Evolutionary conservation across 2,888 invertebrate species (phyloP), one percentile per base, ranked within the genome.

Genomic region (Proisotoma minuta): DNA sequence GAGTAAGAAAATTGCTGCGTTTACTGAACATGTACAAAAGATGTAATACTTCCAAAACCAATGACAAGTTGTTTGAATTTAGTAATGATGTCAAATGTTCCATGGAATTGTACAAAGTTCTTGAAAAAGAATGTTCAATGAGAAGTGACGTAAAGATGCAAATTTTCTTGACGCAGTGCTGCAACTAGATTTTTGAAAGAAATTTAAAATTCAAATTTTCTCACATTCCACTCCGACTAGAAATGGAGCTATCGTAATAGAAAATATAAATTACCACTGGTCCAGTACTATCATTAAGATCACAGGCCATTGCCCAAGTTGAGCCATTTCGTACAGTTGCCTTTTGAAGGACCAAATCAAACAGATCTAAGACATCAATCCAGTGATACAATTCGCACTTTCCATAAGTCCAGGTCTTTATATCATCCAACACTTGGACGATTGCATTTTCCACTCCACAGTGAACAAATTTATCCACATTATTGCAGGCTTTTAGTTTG

Each of bases 11-110:
- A 78, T 90, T 91, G 77, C 89, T 89, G 65, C 91, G 82, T 79
- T 91, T 91, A 68, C 90, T 90, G 79, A 91, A 91, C 83, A 91
- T 91, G 77, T 90, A 92, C 20, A 92, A 81, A 65, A 92, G 81
- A 78, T 89, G 89, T 59, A 92, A 81, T 56, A 91, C 90, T 69
- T 87, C 88, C 60, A 91, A 81, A n/a, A 91, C 88, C 57, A 90
- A 84, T 72, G 87, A 84, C 86, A 91, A 87, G 76, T 90, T 87
- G 77, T 86, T 87, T 56, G 89, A 89, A 62, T 87, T 84, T 73
- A 91, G 78, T 69, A 91, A 79, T 39, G 85, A 83, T 54, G 88
- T 85, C 69, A 91, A 79, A 77, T 90, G 88, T 78, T 91, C 91
- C 84, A 91, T 87, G 43, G 90, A 91, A 79, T 88, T 90, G 82